A percentile compares a stretch with the other conserved stretches of the same genome.
These are phyloP conservation scores for Oxyruncus cristatus DNA, from an alignment of 2,113 vertebrate species.

Conservation along the genomic window DNA sequence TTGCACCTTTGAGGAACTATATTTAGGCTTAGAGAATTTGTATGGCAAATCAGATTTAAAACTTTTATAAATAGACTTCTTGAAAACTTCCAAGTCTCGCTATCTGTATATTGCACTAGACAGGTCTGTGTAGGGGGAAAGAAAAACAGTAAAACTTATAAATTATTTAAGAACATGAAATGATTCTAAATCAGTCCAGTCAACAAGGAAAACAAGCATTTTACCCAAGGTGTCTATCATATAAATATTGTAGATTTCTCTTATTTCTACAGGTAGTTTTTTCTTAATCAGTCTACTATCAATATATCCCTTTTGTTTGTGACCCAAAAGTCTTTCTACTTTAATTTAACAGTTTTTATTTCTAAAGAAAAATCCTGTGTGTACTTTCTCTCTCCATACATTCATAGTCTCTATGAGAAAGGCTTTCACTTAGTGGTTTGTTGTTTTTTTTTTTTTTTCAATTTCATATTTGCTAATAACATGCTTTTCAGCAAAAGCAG, in stretches of 20 bases:
- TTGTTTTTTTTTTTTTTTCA: background rate
- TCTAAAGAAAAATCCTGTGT: background rate
- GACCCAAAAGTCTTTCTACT: background rate
- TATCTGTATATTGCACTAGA: background rate
- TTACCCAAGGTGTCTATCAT: background rate
- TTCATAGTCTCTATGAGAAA: background rate
- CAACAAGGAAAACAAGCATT: slow-evolving; percentile 1
- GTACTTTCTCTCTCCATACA: background rate
- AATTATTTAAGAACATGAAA: slow-evolving; percentile 32
- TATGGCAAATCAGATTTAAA: slow-evolving; percentile 16
- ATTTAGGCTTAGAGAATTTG: background rate
- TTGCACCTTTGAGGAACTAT: slow-evolving; percentile 11
- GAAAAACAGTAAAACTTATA: slow-evolving; percentile 11
- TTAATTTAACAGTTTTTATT: background rate
- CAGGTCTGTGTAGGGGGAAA: background rate
- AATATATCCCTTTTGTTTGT: slow-evolving; percentile 10
- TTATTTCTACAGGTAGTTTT: background rate
- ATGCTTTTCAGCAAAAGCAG: slow-evolving; percentile 20
- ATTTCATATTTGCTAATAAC: slow-evolving; percentile 11
- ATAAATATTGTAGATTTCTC: background rate
- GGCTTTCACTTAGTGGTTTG: background rate
- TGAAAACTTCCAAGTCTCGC: slow-evolving; percentile 14
- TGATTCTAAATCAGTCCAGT: slow-evolving; percentile 21
- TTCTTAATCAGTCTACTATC: slow-evolving; percentile 9
- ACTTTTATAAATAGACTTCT: background rate